These are phyloP conservation scores for Caenorhabditis briggsae DNA, from an alignment of 1,140 invertebrate genomes.

Conservation along the genomic window DNA sequence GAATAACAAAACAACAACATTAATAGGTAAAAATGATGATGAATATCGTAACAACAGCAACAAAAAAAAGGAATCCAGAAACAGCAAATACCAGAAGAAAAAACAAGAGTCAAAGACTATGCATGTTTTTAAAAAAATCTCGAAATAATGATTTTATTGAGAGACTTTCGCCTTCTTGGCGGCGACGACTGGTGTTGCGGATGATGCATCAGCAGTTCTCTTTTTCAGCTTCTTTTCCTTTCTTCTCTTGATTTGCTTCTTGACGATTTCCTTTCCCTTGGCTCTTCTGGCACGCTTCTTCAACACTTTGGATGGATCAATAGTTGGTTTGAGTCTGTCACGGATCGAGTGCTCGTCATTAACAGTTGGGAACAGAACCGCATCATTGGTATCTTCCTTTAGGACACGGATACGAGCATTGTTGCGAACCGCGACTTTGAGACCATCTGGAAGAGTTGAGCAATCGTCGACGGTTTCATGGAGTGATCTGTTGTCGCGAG, in stretches of 20 bases:
- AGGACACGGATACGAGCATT: constrained; percentile 65
- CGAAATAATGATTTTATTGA: background rate
- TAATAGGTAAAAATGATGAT: background rate
- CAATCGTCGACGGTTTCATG: constrained; percentile 58
- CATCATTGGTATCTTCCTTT: constrained; percentile 54
- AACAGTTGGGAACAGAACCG: constrained; percentile 64
- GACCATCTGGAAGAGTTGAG: constrained; percentile 65
- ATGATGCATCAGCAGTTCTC: constrained; percentile 4
- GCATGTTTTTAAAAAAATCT: background rate
- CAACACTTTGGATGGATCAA: constrained; percentile 59
- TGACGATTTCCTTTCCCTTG: constrained; percentile 27
- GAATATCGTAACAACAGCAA: background rate
- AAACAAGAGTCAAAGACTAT: background rate
- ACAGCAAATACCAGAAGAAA: background rate
- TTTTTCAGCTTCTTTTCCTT: constrained; percentile 38
- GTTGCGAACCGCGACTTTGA: constrained; percentile 59
- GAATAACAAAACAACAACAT: background rate
- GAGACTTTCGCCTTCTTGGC: constrained; percentile 28
- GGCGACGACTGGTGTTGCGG: background rate
- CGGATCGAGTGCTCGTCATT: constrained; percentile 61
- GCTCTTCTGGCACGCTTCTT: constrained; percentile 16
- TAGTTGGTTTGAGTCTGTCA: constrained; percentile 63
- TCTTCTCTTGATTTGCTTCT: constrained; percentile 41
- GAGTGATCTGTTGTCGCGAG: constrained; percentile 20
- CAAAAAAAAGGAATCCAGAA: background rate